A percentile compares a stretch with the other conserved stretches of the same genome.
Evolutionary conservation across 2,888 invertebrate species (phyloP).

Genomic region (Phorcus lineatus): DNA sequence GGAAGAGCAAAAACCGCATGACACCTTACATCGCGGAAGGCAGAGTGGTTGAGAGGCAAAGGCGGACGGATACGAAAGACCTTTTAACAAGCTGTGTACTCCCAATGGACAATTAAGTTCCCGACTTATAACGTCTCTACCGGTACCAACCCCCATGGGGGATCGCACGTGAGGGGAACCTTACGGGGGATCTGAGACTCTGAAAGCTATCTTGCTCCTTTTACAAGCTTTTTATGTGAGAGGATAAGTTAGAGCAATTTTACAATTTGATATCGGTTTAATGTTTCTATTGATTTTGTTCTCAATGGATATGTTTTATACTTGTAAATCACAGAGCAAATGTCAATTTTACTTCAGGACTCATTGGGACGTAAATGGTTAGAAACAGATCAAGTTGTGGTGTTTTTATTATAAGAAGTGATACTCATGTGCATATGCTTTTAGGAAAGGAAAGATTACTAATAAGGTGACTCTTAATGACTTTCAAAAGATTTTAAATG

Average conservation of each 20-base stretch:
- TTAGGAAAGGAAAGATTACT: no score
- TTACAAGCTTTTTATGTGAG: background rate
- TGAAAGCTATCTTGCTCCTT: constrained; percentile 15
- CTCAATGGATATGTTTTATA: background rate
- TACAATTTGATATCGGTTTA: constrained; percentile 1
- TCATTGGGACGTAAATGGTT: no score
- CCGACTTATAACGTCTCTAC: constrained; percentile 5
- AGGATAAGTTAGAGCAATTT: background rate
- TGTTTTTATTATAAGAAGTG: no score
- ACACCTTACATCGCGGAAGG: constrained; percentile 16
- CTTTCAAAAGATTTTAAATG: no score
- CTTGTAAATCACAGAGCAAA: no score
- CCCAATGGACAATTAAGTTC: constrained; percentile 10
- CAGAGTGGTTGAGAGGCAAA: background rate
- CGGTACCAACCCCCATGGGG: background rate
- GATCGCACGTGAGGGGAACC: background rate
- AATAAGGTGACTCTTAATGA: no score
- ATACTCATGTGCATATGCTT: no score
- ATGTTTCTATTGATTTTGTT: background rate
- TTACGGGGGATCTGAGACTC: background rate
- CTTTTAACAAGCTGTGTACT: constrained; percentile 22
- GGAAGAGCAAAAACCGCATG: constrained; percentile 12
- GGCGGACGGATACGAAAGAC: constrained; percentile 12
- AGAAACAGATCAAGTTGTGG: no score
- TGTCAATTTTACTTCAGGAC: no score